Base-by-base conservation (phyloP, 2,113 vertebrate genomes). In the Ia io region DNA sequence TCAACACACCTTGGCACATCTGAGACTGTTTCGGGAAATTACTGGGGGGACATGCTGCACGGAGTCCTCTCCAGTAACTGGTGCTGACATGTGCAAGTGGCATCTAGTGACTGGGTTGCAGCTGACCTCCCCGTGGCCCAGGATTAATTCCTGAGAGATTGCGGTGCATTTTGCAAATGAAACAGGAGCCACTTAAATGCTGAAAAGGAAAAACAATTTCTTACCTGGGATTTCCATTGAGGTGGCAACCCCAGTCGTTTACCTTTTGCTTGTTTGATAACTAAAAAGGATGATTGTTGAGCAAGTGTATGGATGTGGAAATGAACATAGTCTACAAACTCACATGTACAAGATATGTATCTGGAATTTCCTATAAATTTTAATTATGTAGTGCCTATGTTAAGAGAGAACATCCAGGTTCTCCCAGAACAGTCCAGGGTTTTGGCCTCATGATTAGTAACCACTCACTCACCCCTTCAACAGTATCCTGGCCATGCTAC, bases 1-100 rank as follows among this genome's bases (percentile, higher is more conserved):
- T 95, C 93, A 93, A 25, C 61, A 87, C 16, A 94, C 88, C 49
- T 92, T 90, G 22, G 40, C 79, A 9, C 13, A 56, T 91, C 85
- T 84, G 85, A 95, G 59, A 71, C 44, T 49, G 18, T 53, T 82
- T 67, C 20, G 16, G 59, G 42, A 91, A 73, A 84, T 82, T 80
- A n/a, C 69, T 56, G 56, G 94, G 44, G 83, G 42, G 18, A 71
- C 16, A 56, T 0, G 0, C 4, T 42, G 74, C 13, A 22, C 0
- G 2, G 28, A 76, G 25, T 56, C 6, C 9, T 51, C 73, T 83
- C 56, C 35, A 49, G 22, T 88, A 49, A 74, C 56, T 67, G 10
- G 25, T 37, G 3, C 42, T 80, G 37, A 80, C 10, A 30, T 12
- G 9, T 11, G 4, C 40, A 82, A 53, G 42, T 32, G 63, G 37